Base-by-base conservation (phyloP, 2,113 vertebrate species). In the Neomonachus schauinslandi region DNA sequence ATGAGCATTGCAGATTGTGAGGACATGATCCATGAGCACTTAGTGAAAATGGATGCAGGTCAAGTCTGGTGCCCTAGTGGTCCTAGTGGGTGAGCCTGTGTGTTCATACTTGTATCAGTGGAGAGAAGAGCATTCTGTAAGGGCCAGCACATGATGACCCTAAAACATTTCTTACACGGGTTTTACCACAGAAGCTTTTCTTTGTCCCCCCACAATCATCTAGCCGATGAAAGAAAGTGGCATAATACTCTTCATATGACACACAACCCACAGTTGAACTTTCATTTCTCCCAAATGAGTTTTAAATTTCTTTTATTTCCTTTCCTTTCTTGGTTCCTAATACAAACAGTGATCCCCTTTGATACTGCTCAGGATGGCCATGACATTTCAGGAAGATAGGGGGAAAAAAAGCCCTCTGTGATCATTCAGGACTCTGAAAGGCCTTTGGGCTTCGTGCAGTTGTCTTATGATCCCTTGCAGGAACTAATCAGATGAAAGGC, bases 381-480 rank as follows among this genome's bases (percentile, higher is more conserved):
- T 21, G 95, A 65, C 0, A 92, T 97, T 98, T 97, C 53, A 33
- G 53, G 49, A 93, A 95, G 94, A 92, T 4, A 5, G 61, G 24
- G 5, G 59, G 2, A 31, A 72, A 46, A 33, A 93, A 85, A 69
- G 94, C 82, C 31, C 31, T 97, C 84, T 89, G 85, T 98, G 59
- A 91, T 97, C 67, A 94, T 76, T 90, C 19, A 51, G 65, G 97
- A 95, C 57, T 94, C 76, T 87, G 82, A 80, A 93, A 93, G 87
- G 94, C 0, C 9, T 90, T 46, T 92, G n/a, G 86, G 86, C 65
- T 98, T 98, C 97, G 93, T 89, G 95, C 96, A 94, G 97, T 96
- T 96, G 97, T 98, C 99, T 98, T 98, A 98, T 99, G 99, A 99
- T 98, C 97, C 79, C 49, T 97, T 94, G 95, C 93, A 95, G 85